These are phyloP conservation scores for Quadroppia sp. DNA, from an alignment of 2,888 invertebrate species.

Conservation along the genomic window DNA sequence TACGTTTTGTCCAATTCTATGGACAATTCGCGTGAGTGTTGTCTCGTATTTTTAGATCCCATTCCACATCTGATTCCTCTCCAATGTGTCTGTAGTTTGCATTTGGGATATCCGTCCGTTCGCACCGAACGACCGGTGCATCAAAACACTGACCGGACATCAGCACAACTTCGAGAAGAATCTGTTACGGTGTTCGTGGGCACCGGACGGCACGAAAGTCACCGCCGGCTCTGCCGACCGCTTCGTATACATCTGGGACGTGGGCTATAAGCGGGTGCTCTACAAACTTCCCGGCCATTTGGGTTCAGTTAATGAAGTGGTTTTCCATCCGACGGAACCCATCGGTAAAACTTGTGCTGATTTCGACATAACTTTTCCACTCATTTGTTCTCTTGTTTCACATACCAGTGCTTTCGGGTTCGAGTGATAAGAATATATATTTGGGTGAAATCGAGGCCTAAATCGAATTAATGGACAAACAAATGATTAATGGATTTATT, in stretches of 20 bases:
- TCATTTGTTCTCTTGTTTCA: constrained; percentile 44
- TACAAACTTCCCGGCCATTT: constrained; percentile 98
- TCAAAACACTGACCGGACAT: constrained; percentile 85
- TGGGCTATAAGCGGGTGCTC: constrained; percentile 78
- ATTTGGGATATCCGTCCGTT: constrained; percentile 97
- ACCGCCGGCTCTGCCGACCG: constrained; percentile 91
- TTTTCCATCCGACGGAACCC: constrained; percentile 90
- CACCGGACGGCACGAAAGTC: constrained; percentile 84
- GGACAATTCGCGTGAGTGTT: constrained; percentile 71
- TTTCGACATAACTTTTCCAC: neutral
- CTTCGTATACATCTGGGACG: constrained; percentile 95
- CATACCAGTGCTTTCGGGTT: constrained; percentile 73
- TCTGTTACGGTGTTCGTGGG: constrained; percentile 86
- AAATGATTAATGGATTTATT: neutral
- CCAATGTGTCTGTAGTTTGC: constrained; percentile 59
- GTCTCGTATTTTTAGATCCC: neutral
- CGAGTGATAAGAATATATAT: constrained; percentile 92
- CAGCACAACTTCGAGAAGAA: constrained; percentile 98
- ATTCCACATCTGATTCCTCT: too few species aligned
- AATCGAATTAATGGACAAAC: neutral
- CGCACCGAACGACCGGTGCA: constrained; percentile 85
- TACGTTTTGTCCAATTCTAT: constrained; percentile 92
- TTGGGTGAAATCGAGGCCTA: constrained; percentile 73
- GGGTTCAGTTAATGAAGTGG: constrained; percentile 92
- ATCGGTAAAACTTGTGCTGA: constrained; percentile 60